phyloP scores from a whole-genome alignment of 2,797 vertebrate genomes.

The Acropternis orthonyx region DNA sequence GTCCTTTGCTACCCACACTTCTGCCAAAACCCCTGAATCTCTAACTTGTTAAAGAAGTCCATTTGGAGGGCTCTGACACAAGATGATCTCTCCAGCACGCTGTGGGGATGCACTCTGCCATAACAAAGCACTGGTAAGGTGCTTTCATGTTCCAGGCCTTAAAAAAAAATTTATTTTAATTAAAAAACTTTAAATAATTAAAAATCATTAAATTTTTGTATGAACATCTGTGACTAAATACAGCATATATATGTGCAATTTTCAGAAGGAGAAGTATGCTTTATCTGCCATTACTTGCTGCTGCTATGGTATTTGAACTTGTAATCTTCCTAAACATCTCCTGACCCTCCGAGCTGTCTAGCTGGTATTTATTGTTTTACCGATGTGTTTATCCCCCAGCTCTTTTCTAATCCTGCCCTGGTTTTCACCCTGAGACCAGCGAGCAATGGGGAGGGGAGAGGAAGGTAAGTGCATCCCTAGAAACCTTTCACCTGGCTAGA shows the following conservation, averaged over 20 bases:
- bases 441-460: background rate
- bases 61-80: background rate
- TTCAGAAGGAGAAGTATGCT: background rate
- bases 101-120: rapidly evolving
- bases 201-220: background rate
- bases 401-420: constrained; percentile 12
- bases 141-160: background rate
- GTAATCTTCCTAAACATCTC: constrained; percentile 55
- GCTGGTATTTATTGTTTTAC: constrained; percentile 61
- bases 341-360: constrained; percentile 21
- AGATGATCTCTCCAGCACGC: rapidly evolving
- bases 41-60: background rate
- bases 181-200: background rate
- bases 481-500: background rate
- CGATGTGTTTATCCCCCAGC: background rate
- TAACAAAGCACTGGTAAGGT: background rate
- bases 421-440: constrained; percentile 13
- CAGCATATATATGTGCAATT: background rate
- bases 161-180: background rate
- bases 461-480: background rate
- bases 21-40: background rate
- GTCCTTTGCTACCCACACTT: rapidly evolving
- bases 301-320: constrained; percentile 19
- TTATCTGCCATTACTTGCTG: background rate
- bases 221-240: background rate